Conservation (phyloP, 2,113 vertebrate genomes). For the Anhinga rufa region DNA sequence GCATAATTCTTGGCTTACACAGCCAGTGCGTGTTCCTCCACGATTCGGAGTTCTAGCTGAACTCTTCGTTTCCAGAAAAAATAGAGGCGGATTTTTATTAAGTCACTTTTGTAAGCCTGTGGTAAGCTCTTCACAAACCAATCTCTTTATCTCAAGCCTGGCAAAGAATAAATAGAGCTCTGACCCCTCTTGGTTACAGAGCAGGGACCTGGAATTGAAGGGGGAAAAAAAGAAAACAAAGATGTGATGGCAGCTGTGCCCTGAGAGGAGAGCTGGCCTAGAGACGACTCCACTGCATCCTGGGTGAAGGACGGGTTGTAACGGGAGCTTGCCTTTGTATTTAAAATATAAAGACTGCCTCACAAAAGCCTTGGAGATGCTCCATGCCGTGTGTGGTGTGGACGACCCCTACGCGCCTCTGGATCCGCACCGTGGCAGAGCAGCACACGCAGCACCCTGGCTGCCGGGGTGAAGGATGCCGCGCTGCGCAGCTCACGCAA, state of each 20-base stretch:
- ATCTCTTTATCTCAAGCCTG: neutral
- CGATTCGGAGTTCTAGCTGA: neutral
- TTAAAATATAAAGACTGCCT: neutral
- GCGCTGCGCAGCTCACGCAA: neutral
- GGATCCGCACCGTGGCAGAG: neutral
- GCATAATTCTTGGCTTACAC: neutral
- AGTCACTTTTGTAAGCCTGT: neutral
- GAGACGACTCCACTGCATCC: neutral
- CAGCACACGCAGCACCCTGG: neutral
- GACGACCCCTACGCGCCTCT: accelerated
- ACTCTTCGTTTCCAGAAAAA: neutral
- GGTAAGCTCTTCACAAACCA: neutral
- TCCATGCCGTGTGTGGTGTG: too few relatives aligned
- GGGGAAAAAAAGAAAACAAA: too few relatives aligned
- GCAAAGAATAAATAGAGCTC: neutral
- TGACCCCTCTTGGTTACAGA: neutral
- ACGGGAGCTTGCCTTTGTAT: neutral
- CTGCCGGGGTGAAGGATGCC: too few relatives aligned
- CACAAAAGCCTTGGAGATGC: neutral
- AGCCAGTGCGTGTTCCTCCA: neutral
- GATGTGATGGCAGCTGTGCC: neutral
- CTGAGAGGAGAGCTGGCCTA: neutral
- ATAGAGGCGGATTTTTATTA: neutral
- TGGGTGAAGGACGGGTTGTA: neutral
- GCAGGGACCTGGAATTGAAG: neutral